Conservation (phyloP, 2,113 vertebrate species). For the Aspiorhynchus laticeps region DNA sequence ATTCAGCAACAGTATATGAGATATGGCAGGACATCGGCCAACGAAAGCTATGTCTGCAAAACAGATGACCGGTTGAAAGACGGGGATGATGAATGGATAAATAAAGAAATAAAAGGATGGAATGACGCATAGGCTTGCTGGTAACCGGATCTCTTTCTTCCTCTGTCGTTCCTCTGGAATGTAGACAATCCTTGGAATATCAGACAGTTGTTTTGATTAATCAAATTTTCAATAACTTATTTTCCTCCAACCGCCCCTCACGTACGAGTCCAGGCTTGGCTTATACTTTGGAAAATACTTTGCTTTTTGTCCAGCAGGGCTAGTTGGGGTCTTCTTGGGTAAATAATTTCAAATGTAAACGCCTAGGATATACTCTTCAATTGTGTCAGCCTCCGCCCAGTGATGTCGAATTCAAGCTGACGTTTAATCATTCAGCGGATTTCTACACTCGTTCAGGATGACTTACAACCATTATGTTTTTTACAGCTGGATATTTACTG, state of each 20-base stretch:
- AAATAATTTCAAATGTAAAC: constrained; percentile 7
- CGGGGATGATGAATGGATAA: constrained; percentile 59
- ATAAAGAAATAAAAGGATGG: constrained; percentile 60
- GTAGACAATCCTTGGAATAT: background rate
- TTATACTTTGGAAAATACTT: constrained; percentile 29
- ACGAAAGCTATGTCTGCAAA: constrained; percentile 66
- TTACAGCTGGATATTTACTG: constrained; percentile 40
- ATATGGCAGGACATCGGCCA: constrained; percentile 50
- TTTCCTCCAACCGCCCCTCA: background rate
- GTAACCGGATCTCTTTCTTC: constrained; percentile 26
- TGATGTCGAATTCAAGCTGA: constrained; percentile 3
- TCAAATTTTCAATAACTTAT: constrained; percentile 11
- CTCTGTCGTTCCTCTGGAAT: constrained; percentile 40
- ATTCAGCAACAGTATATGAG: constrained; percentile 45
- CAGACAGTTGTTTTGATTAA: constrained; percentile 33
- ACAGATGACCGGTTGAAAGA: constrained; percentile 62
- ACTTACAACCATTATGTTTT: constrained; percentile 33
- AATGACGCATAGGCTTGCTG: constrained; percentile 26
- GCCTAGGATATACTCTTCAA: constrained; percentile 9
- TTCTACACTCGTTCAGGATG: constrained; percentile 2
- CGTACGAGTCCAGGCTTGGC: background rate
- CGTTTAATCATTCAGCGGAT: constrained; percentile 21
- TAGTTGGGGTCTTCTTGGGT: background rate
- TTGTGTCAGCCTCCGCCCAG: constrained; percentile 7
- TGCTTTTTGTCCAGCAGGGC: background rate